phyloP scores from a whole-genome alignment of 1,140 invertebrate species.

The Andrena cerasifolii region DNA sequence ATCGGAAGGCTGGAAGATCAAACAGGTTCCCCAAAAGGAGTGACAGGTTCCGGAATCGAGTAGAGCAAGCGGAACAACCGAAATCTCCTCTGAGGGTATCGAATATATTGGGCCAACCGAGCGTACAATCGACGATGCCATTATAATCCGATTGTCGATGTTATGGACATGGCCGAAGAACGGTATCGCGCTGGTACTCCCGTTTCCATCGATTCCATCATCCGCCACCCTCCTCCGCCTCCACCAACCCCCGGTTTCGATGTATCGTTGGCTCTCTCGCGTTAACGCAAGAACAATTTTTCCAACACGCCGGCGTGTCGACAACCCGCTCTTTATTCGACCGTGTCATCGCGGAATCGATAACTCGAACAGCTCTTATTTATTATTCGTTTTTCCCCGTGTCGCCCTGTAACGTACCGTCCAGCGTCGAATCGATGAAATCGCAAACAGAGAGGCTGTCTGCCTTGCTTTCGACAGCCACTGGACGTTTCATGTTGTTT shows the following conservation, averaged over 20 bases:
- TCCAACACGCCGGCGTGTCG: background rate
- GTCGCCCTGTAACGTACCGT: too few species aligned
- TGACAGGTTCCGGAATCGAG: too few species aligned
- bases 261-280: background rate
- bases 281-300: slow-evolving; percentile 28
- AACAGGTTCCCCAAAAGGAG: background rate
- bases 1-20: background rate
- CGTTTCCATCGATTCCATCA: too few species aligned
- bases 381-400: slow-evolving; percentile 12
- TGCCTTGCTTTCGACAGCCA: background rate
- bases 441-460: background rate
- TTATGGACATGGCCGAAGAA: slow-evolving; percentile 1
- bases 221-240: too few species aligned
- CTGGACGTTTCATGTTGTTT: too few species aligned
- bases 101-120: background rate
- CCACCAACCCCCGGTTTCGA: background rate
- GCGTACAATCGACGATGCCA: background rate
- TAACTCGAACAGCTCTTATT: slow-evolving; percentile 10
- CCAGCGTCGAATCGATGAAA: background rate
- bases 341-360: slow-evolving; percentile 27
- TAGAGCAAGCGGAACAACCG: background rate
- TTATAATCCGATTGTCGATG: slow-evolving; percentile 54
- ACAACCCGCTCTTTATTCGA: slow-evolving; percentile 1
- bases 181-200: background rate
- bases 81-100: background rate